phyloP scores from a whole-genome alignment of 2,888 invertebrate genomes.

The Agrochola circellaris region DNA sequence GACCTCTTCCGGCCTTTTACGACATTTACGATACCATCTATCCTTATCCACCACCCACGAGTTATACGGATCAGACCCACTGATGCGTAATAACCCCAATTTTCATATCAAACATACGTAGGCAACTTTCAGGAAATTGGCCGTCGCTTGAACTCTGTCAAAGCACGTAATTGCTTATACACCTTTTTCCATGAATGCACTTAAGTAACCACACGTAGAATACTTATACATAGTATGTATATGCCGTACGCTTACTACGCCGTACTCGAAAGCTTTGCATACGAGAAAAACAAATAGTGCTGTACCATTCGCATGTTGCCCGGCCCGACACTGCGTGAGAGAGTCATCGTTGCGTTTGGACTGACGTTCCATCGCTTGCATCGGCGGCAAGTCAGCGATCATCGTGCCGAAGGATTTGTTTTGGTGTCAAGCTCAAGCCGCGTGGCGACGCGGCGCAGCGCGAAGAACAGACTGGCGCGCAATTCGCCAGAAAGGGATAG shows the following conservation, averaged over 20 bases:
- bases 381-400: conserved; percentile 84
- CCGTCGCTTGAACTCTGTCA: conserved; percentile 41
- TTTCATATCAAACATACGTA: conserved; percentile 51
- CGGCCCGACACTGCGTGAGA: conserved; percentile 65
- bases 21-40: conserved; percentile 74
- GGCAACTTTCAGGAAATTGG: conserved; percentile 49
- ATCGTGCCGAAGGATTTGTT: conserved; percentile 77
- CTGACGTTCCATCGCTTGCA: conserved; percentile 75
- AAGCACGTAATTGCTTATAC: conserved; percentile 52
- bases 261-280: conserved; percentile 66
- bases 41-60: conserved; percentile 69
- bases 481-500: conserved; percentile 82
- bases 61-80: conserved; percentile 60
- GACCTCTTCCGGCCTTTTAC: conserved; percentile 79
- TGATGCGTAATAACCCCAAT: conserved; percentile 65
- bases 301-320: conserved; percentile 79
- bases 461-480: conserved; percentile 86
- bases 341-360: conserved; percentile 69
- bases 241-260: conserved; percentile 65
- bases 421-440: conserved; percentile 69
- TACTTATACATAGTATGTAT: conserved; percentile 49
- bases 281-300: conserved; percentile 76
- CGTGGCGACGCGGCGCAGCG: conserved; percentile 70
- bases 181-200: conserved; percentile 49
- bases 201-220: conserved; percentile 50